These are phyloP conservation scores for Caiman crocodilus DNA, from an alignment of 2,797 vertebrate species.

Conservation along the genomic window DNA sequence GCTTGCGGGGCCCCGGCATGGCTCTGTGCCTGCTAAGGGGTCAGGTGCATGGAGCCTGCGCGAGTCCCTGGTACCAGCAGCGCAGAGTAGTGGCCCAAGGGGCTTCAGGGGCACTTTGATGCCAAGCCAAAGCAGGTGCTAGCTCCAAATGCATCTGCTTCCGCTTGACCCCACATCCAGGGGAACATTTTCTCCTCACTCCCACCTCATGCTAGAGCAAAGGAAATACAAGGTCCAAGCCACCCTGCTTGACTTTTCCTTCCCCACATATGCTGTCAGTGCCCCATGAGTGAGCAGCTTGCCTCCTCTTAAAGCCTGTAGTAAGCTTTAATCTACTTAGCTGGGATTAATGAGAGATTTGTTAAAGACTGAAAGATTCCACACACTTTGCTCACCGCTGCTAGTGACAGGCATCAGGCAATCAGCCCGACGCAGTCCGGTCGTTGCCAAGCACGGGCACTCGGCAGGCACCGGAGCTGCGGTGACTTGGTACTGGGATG, in stretches of 20 bases:
- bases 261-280: slow-evolving; percentile 26
- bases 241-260: background rate
- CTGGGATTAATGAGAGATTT: slow-evolving; percentile 70
- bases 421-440: slow-evolving; percentile 1
- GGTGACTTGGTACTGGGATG: background rate
- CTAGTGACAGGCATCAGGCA: slow-evolving; percentile 37
- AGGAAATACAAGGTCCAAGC: background rate
- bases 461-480: background rate
- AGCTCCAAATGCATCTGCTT: background rate
- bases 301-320: slow-evolving; percentile 52
- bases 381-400: slow-evolving; percentile 45
- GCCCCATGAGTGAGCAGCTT: slow-evolving; percentile 37
- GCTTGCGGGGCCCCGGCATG: background rate
- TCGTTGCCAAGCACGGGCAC: background rate
- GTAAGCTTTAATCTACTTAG: slow-evolving; percentile 65
- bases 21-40: background rate
- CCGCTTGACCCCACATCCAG: background rate
- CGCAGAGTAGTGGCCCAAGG: background rate
- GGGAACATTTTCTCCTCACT: background rate
- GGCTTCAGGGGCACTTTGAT: too few species aligned
- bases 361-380: slow-evolving; percentile 66
- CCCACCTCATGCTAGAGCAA: background rate
- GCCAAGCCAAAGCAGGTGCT: background rate
- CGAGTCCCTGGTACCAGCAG: background rate
- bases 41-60: background rate